Percentiles rank a stretch among this genome's conserved stretches.
These are phyloP conservation scores for Drosophila lacertosa DNA, from an alignment of 1,140 invertebrate species.

Conservation along the genomic window DNA sequence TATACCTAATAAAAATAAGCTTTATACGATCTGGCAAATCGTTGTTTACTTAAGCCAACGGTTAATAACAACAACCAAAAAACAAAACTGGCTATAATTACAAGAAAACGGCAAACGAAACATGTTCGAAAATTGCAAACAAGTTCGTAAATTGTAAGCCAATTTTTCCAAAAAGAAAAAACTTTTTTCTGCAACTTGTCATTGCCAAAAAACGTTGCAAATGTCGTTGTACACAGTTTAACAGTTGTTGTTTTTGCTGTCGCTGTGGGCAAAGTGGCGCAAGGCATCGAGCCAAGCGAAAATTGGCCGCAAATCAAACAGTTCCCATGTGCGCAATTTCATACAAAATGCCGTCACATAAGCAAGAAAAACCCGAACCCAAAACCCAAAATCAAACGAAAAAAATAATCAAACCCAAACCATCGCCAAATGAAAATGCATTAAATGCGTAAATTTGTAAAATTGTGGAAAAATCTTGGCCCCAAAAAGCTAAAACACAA, in stretches of 20 bases:
- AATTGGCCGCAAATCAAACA: slow-evolving; percentile 80
- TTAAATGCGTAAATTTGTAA: slow-evolving; percentile 64
- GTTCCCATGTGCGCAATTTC: slow-evolving; percentile 79
- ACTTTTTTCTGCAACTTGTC: slow-evolving; percentile 69
- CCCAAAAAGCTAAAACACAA: not conserved
- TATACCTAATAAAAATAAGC: not conserved
- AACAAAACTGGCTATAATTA: slow-evolving; percentile 22
- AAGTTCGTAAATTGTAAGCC: slow-evolving; percentile 71
- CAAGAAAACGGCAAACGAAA: slow-evolving; percentile 33
- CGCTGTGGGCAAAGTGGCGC: slow-evolving; percentile 40
- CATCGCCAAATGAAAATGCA: slow-evolving; percentile 32
- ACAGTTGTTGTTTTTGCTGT: slow-evolving; percentile 50
- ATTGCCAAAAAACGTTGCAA: slow-evolving; percentile 79
- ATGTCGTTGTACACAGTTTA: slow-evolving; percentile 55
- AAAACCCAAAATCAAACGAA: slow-evolving; percentile 20
- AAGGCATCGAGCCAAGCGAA: slow-evolving; percentile 62
- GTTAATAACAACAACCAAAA: too few species aligned
- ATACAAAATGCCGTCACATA: slow-evolving; percentile 70
- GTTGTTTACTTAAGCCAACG: not conserved
- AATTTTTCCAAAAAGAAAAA: slow-evolving; percentile 60
- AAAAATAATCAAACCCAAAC: not conserved
- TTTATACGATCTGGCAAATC: not conserved
- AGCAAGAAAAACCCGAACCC: slow-evolving; percentile 49
- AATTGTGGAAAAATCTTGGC: slow-evolving; percentile 47
- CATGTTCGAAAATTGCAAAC: slow-evolving; percentile 56